Evolutionary conservation across 2,888 invertebrate species (phyloP), one percentile per base, ranked within the genome.

Genomic region (Mylabris sibirica): DNA sequence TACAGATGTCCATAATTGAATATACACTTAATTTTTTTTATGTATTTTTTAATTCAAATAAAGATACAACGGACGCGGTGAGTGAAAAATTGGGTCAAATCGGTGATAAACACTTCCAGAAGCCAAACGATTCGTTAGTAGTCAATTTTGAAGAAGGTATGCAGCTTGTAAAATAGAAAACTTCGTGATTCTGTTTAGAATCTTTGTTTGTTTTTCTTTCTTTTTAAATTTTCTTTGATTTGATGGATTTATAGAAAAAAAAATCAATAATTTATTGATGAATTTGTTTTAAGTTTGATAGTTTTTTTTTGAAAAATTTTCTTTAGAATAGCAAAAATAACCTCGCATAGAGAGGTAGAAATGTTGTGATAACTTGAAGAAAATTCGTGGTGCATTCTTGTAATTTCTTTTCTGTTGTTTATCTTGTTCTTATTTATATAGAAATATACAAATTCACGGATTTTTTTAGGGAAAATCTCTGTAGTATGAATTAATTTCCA

Each of bases 131-230:
- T 83, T 90, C 92, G 53, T 88, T 93, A 79, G 92, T 92, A 80
- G 92, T 92, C 82, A 91, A 90, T 88, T 92, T 92, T 85, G 92
- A 92, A 87, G 92, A 92, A 91, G 92, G 92, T 91, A 92, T 92
- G 92, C 90, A 91, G 83, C 89, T 92, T 85, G 91, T 91, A 77
- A 83, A 84, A 71, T 83, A 82, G 57, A 57, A 57, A 57, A 26
- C 57, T 14, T 5, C 57, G n/a, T 26, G 57, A 26, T 53, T 20
- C 17, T 11, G 11, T 79, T 70, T 41, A 41, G 49, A 68, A 67
- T 66, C 73, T 69, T 69, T 69, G 67, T 71, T 61, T 65, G 34
- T 57, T 64, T 57, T 12, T 59, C 57, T 26, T 44, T 64, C 17
- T 44, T 41, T n/a, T 41, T 38, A 3, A 38, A 38, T 38, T 41